Base-by-base conservation (phyloP, 2,113 vertebrate species). In the Carettochelys insculpta region DNA sequence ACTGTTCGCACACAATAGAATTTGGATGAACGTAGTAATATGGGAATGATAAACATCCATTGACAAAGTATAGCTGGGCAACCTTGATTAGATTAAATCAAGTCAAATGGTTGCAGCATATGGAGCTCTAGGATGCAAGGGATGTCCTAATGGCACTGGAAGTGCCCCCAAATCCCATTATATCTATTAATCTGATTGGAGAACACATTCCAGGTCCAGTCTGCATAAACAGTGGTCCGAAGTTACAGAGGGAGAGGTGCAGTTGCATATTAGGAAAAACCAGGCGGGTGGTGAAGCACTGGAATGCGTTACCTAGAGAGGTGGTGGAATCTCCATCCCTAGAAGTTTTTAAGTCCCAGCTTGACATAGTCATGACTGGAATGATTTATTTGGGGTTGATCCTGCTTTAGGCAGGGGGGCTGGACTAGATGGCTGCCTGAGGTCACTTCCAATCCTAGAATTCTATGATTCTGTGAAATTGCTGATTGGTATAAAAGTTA, bases 111-210 rank as follows among this genome's bases (percentile, higher is more conserved):
- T 95, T 97, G 90, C 87, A 96, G 94, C 95, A 94, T 96, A 96
- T 97, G 97, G 95, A 96, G 95, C 90, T 97, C 90, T 92, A 91
- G 90, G 75, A 81, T 97, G 95, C 96, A 96, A n/a, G 22, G 97
- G 96, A 97, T 96, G 97, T 97, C 95, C 92, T 96, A 97, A 97
- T 97, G 96, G 96, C 95, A 85, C 96, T 95, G 90, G 96, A 95
- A 97, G 96, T 92, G 78, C 96, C 92, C 90, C 86, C 90, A 96
- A 98, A 98, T 98, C 97, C 97, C 98, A 96, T 98, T 98, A 98
- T 77, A 83, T 96, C 90, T 83, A 93, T 94, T 98, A 97, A 98
- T 98, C 97, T 97, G 17, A 25, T 97, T 97, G 96, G 95, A 98
- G 93, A 96, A 97, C 88, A 90, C 94, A 94, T 94, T 97, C 95